phyloP scores from a whole-genome alignment of 1,140 invertebrate genomes.

The Scaptodrosophila lebanonensis region DNA sequence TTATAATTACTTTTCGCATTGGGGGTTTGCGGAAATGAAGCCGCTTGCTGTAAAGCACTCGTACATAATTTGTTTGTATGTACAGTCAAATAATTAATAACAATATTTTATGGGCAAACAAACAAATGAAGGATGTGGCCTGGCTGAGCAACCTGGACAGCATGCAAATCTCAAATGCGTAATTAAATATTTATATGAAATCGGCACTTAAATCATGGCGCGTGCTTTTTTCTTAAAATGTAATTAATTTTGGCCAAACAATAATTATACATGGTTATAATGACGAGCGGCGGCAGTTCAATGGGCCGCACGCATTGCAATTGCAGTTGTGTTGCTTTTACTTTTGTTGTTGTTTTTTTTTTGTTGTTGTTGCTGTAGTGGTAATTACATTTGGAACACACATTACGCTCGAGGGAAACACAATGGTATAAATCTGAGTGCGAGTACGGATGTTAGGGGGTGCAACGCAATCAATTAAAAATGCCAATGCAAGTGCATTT shows the following conservation, averaged over 20 bases:
- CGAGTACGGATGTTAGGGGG: too few species aligned
- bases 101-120: slow-evolving; percentile 7
- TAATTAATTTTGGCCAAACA: slow-evolving; percentile 58
- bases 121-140: slow-evolving; percentile 35
- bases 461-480: too few species aligned
- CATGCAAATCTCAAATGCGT: slow-evolving; percentile 18
- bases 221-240: slow-evolving; percentile 23
- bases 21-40: too few species aligned
- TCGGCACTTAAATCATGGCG: too few species aligned
- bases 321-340: slow-evolving; percentile 26
- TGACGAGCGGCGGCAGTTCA: background rate
- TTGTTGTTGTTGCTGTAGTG: slow-evolving; percentile 23
- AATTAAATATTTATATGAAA: background rate
- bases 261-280: slow-evolving; percentile 54
- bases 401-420: slow-evolving; percentile 46
- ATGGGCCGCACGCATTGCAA: slow-evolving; percentile 3
- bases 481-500: too few species aligned
- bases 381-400: slow-evolving; percentile 58
- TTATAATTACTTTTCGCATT: slow-evolving; percentile 16
- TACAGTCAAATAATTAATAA: slow-evolving; percentile 32
- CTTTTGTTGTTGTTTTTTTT: too few species aligned
- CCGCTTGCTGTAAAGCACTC: background rate
- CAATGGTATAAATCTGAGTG: too few species aligned
- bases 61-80: slow-evolving; percentile 27
- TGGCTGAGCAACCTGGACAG: too few species aligned